phyloP scores from a whole-genome alignment of 2,888 invertebrate species.

The Tenthredo livida region DNA sequence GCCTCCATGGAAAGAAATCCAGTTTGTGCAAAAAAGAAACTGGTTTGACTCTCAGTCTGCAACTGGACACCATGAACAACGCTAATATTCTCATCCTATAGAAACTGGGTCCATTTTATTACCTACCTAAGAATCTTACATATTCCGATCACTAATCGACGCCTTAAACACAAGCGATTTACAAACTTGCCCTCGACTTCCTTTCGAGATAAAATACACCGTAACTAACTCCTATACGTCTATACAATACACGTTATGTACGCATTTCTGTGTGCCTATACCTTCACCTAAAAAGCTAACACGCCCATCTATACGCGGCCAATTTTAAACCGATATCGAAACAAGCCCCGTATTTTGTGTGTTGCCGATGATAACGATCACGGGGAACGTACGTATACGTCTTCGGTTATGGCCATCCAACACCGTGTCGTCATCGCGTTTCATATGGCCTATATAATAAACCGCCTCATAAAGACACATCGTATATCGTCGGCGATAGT shows the following conservation, averaged over 20 bases:
- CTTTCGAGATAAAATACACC: neutral
- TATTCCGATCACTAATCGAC: slow-evolving; percentile 44
- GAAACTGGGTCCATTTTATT: slow-evolving; percentile 35
- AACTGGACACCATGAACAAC: slow-evolving; percentile 50
- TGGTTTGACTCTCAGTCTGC: slow-evolving; percentile 52
- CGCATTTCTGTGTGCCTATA: neutral
- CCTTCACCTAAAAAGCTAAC: neutral
- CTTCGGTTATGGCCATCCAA: neutral
- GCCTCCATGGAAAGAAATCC: slow-evolving; percentile 49
- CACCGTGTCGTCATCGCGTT: neutral
- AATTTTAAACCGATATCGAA: slow-evolving; percentile 8
- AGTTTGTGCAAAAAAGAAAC: slow-evolving; percentile 53
- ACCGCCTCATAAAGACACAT: neutral
- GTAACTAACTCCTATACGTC: neutral
- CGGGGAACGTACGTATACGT: no score
- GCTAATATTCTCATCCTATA: slow-evolving; percentile 49
- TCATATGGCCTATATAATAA: neutral
- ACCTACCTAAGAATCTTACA: no score
- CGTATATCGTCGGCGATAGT: no score
- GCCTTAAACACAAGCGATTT: neutral
- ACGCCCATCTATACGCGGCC: neutral
- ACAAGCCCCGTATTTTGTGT: neutral
- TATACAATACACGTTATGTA: no score
- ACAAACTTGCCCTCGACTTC: neutral
- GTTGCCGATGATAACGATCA: slow-evolving; percentile 37